Conservation (phyloP, 1,140 invertebrate genomes). For the Atta colombica region DNA sequence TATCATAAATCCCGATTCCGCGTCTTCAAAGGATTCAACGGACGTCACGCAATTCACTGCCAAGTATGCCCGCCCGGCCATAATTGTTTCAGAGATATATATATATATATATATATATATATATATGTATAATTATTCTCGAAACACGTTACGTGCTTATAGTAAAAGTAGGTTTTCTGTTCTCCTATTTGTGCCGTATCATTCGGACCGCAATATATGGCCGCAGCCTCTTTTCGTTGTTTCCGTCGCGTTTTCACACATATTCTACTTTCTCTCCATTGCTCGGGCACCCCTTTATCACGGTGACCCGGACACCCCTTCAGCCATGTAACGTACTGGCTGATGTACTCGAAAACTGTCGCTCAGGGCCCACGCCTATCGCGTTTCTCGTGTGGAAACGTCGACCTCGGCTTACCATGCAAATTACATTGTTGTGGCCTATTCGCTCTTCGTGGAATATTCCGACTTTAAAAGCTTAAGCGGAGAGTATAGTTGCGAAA, state of each 20-base stretch:
- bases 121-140: conserved; percentile 14
- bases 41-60: neutral
- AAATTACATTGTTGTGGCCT: neutral
- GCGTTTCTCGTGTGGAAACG: neutral
- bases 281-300: neutral
- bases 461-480: neutral
- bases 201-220: neutral
- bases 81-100: conserved; percentile 21
- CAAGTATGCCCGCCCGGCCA: neutral
- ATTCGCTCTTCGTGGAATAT: neutral
- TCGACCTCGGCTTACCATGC: neutral
- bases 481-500: neutral
- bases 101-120: neutral
- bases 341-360: conserved; percentile 20
- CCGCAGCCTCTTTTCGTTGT: neutral
- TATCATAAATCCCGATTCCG: conserved; percentile 5
- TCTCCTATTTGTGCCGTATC: neutral
- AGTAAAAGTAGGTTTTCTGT: conserved; percentile 1
- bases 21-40: neutral
- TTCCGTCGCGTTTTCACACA: neutral
- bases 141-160: neutral
- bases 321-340: neutral
- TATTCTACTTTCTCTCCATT: conserved; percentile 6
- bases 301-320: neutral
- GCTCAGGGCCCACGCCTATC: neutral